Base-by-base conservation (phyloP, 2,888 invertebrate genomes). In the Nomada lathburiana region DNA sequence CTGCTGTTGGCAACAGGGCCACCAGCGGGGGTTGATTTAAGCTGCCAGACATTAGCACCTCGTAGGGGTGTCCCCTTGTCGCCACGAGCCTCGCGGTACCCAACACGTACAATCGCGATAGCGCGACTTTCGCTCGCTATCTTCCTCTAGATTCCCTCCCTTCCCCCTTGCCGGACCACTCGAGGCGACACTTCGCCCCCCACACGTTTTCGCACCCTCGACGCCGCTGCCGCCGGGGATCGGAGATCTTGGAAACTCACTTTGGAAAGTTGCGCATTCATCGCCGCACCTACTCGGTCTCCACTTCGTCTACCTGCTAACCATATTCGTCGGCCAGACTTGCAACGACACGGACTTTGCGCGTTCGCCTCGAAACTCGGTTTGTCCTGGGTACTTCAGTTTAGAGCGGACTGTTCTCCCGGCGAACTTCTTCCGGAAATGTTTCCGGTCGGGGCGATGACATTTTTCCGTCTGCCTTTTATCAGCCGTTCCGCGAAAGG, bases 21-120 rank as follows among this genome's bases (percentile, higher is more conserved):
- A 70, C 60, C 50, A 44, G 76, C 23, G 65, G 82, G 80, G 80
- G 77, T 80, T 86, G 89, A 89, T 89, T 89, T 89, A 89, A 89
- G 84, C 89, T 86, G 88, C 77, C 77, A 89, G 89, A 88, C 89
- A 89, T 89, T 89, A 89, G 84, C 89, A 89, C 89, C 86, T 89
- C 88, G 84, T 85, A 77, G 82, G 80, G 79, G 69, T 82, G 86
- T 77, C 84, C 81, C 80, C 76, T 75, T 62, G 68, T 57, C 78
- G 68, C 47, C 44, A 42, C 44, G 23, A 68, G 62, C 83, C 55
- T 59, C 75, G 76, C 71, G 76, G 76, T 64, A 80, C 86, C 78
- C 86, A 82, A 85, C 82, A 85, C 83, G 88, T 83, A 83, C 85
- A 65, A 88, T 88, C 88, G 88, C 83, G 88, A 88, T 88, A 88